Evolutionary conservation across 2,797 vertebrate genomes (phyloP).

Genomic region (Carapus acus): DNA sequence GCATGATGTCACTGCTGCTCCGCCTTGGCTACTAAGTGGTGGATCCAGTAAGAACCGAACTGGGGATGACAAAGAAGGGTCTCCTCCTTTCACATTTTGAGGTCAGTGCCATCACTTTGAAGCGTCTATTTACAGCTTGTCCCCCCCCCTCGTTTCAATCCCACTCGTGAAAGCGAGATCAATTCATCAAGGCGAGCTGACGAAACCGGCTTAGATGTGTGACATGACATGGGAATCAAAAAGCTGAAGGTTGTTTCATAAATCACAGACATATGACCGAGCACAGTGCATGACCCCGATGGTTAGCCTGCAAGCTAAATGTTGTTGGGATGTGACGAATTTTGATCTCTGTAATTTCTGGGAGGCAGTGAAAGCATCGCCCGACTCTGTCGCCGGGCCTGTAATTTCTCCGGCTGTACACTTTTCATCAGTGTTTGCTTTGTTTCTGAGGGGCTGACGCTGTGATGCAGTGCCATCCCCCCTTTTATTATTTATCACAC

Average conservation of each 20-base stretch:
- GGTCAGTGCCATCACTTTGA: no score
- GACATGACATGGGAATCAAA: background rate
- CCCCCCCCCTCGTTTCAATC: background rate
- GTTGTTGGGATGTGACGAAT: no score
- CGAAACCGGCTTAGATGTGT: background rate
- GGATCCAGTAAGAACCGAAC: no score
- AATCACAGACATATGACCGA: constrained; percentile 22
- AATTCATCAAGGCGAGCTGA: background rate
- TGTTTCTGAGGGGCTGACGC: constrained; percentile 27
- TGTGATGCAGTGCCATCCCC: constrained; percentile 49
- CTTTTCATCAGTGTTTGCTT: constrained; percentile 14
- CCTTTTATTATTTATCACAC: constrained; percentile 61
- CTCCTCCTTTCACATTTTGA: no score
- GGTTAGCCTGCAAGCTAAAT: no score
- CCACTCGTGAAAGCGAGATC: no score
- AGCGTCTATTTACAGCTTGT: background rate
- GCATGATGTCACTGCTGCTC: background rate
- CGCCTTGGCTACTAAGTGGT: no score
- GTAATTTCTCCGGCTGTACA: constrained; percentile 24
- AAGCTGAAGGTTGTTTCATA: constrained; percentile 10
- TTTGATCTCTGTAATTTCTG: no score
- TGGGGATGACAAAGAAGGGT: no score
- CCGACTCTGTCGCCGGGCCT: background rate
- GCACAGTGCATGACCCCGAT: no score
- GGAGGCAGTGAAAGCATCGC: constrained; percentile 3